Percentiles rank a stretch among this genome's conserved stretches.
These are phyloP conservation scores for Seriola quinqueradiata DNA, from an alignment of 2,113 vertebrate genomes.

Conservation along the genomic window DNA sequence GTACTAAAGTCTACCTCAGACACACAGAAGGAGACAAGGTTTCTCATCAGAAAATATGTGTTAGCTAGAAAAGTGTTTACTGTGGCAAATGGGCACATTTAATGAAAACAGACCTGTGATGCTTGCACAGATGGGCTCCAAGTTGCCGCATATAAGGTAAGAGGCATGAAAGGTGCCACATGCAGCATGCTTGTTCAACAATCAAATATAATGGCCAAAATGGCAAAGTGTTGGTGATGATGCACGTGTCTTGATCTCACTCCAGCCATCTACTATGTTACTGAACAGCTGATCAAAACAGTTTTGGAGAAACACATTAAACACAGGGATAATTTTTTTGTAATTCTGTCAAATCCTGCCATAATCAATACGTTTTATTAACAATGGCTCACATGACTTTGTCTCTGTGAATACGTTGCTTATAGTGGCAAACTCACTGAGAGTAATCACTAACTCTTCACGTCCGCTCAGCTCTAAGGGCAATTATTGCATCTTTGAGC, in stretches of 20 bases:
- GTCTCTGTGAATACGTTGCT: too few species aligned
- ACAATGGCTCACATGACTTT: too few species aligned
- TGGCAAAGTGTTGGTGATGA: neutral
- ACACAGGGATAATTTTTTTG: too few species aligned
- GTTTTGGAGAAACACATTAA: too few species aligned
- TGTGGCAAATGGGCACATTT: slow-evolving; percentile 6
- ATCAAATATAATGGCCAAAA: neutral
- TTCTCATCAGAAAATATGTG: slow-evolving; percentile 13
- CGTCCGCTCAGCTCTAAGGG: neutral
- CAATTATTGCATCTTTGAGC: too few species aligned
- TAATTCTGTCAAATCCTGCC: neutral
- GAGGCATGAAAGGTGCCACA: slow-evolving; percentile 13
- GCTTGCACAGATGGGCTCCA: slow-evolving; percentile 21
- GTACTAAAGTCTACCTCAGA: slow-evolving; percentile 16
- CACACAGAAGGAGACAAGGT: neutral
- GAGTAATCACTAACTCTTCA: neutral
- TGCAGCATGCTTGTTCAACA: neutral
- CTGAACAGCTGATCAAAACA: neutral
- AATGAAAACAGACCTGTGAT: slow-evolving; percentile 18
- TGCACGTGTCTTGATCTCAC: neutral
- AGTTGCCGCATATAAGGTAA: neutral
- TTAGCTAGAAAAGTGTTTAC: slow-evolving; percentile 2
- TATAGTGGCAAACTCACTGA: too few species aligned
- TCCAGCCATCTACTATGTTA: neutral
- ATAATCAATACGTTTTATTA: neutral